Base-by-base conservation (phyloP, 2,888 invertebrate genomes). In the Selenia dentaria region DNA sequence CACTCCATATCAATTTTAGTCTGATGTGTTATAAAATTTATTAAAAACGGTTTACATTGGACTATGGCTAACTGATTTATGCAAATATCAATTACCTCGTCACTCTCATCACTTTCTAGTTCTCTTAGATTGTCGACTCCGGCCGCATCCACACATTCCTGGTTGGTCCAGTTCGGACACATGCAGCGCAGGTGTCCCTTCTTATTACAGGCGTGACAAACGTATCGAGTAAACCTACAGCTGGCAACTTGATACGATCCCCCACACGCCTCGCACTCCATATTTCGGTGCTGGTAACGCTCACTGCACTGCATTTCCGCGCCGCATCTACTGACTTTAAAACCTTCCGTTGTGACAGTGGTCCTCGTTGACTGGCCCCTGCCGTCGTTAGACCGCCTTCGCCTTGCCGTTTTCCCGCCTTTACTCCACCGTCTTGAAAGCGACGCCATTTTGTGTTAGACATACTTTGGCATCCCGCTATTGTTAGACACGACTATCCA, bases 101-200 rank as follows among this genome's bases (percentile, higher is more conserved):
- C 42, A 25, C 35, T 35, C 8, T 16, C 8, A 14, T 34, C 41
- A n/a, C 32, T 24, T 3, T 41, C 41, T 13, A 26, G 6, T 29
- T 22, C 4, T 22, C 22, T 16, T 3, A 24, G 2, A 6, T 6
- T 3, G 10, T 9, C 31, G 6, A 1, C 9, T 8, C 31, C 6
- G 0, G 16, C n/a, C n/a, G n/a, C n/a, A n/a, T n/a, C 10, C 22
- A 25, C 10, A 12, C 14, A 13, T 1, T 16, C 9, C 9, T 34
- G 10, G 14, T 14, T 22, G 14, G 20, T 34, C 8, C 32, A 12
- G 1, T 41, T 16, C 3, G 51, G 45, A 24, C 54, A 59, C 33
- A 54, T 35, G 3, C 42, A 38, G 6, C 28, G 39, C n/a, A 57
- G 22, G 26, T 51, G 57, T 0, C 54, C 57, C 11, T n/a, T 32